Evolutionary conservation across 37 sponge, comb jelly and placozoan genomes (phyloP).

Genomic region (Beroe forskalii): DNA sequence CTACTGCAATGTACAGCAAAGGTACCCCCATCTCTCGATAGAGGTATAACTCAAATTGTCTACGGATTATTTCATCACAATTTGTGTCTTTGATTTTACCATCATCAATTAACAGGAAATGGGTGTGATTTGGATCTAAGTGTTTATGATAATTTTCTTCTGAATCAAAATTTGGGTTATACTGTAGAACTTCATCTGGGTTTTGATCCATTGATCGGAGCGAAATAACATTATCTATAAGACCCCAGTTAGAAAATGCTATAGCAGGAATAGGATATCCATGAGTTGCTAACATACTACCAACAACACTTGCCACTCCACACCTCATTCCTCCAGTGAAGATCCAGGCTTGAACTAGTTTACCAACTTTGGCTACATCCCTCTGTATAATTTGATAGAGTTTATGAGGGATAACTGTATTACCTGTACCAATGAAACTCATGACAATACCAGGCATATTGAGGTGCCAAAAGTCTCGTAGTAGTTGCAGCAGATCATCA

Average conservation of each 20-base stretch:
- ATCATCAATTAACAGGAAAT: constrained; percentile 6
- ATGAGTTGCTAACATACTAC: neutral
- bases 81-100: neutral
- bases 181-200: neutral
- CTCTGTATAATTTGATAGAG: neutral
- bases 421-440: neutral
- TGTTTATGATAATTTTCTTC: neutral
- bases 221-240: neutral
- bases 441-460: constrained; percentile 1
- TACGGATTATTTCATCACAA: neutral
- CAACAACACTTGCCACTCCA: neutral
- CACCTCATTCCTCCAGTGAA: neutral
- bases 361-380: constrained; percentile 25
- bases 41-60: constrained; percentile 19
- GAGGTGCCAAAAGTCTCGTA: neutral
- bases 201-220: neutral
- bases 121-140: constrained; percentile 9
- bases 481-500: constrained; percentile 17
- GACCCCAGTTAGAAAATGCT: constrained; percentile 4
- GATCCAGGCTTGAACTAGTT: neutral
- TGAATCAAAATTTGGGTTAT: no score
- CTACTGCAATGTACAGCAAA: constrained; percentile 7
- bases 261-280: constrained; percentile 39
- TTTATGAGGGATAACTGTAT: neutral
- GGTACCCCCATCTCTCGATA: neutral